phyloP scores from a whole-genome alignment of 2,888 invertebrate genomes.

The Aspidiotus destructor region DNA sequence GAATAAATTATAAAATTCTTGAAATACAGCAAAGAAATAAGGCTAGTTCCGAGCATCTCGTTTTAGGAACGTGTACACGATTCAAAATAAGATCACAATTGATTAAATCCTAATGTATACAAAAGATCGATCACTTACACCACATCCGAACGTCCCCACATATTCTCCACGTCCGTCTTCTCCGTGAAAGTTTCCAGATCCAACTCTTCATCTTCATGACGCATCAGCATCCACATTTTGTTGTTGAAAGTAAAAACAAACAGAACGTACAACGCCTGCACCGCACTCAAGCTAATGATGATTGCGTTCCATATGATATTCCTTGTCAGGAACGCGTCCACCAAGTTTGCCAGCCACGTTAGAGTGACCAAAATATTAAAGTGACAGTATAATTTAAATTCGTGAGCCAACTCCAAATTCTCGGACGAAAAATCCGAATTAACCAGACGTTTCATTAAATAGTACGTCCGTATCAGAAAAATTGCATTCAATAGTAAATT shows the following conservation, averaged over 20 bases:
- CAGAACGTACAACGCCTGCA: constrained; percentile 47
- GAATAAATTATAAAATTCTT: no score
- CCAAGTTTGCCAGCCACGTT: constrained; percentile 45
- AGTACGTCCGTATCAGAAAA: background rate
- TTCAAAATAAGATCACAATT: no score
- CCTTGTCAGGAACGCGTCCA: constrained; percentile 43
- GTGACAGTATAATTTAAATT: constrained; percentile 43
- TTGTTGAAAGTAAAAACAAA: constrained; percentile 43
- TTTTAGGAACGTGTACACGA: no score
- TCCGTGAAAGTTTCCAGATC: background rate
- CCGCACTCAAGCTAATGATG: constrained; percentile 45
- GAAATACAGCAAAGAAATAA: no score
- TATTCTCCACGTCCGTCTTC: no score
- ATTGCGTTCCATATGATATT: constrained; percentile 43
- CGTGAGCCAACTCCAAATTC: background rate
- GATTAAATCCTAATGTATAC: no score
- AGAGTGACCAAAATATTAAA: constrained; percentile 46
- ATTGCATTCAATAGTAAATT: background rate
- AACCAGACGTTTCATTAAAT: background rate
- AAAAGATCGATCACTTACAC: no score
- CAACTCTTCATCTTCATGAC: background rate
- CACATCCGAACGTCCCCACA: no score
- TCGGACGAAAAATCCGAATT: no score
- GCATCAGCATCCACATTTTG: background rate
- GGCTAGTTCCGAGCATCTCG: no score